These are phyloP conservation scores for Mormyrops boulengeri DNA, from an alignment of 2,797 vertebrate genomes.

Conservation along the genomic window DNA sequence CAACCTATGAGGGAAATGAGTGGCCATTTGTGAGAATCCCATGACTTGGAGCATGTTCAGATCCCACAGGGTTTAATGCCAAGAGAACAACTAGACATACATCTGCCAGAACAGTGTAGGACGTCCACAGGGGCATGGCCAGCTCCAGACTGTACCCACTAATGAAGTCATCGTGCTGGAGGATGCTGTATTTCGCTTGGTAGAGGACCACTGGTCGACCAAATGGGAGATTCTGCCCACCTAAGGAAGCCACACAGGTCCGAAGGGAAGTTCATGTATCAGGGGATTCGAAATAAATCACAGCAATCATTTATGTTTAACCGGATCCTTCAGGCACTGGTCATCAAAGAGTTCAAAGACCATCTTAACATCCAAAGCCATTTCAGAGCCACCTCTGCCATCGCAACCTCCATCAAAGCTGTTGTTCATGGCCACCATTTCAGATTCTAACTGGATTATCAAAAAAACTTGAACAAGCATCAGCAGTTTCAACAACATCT, in stretches of 20 bases:
- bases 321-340: not conserved
- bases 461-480: not conserved
- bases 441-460: not conserved
- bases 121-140: slow-evolving; percentile 84
- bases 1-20: slow-evolving; percentile 54
- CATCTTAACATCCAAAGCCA: too few species aligned
- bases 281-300: not conserved
- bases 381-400: too few species aligned
- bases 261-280: not conserved
- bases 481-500: not conserved
- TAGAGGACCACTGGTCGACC: slow-evolving; percentile 85
- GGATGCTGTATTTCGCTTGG: slow-evolving; percentile 74
- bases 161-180: slow-evolving; percentile 83
- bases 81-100: slow-evolving; percentile 47
- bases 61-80: not conserved
- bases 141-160: slow-evolving; percentile 85
- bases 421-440: not conserved
- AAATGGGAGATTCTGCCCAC: slow-evolving; percentile 74
- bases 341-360: not conserved
- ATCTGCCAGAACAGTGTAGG: slow-evolving; percentile 79
- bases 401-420: not conserved
- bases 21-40: not conserved
- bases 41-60: not conserved
- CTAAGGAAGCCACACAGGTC: slow-evolving; percentile 36
- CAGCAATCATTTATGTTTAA: not conserved